Conservation (phyloP, 1,140 invertebrate genomes). For the Lithobius niger region DNA sequence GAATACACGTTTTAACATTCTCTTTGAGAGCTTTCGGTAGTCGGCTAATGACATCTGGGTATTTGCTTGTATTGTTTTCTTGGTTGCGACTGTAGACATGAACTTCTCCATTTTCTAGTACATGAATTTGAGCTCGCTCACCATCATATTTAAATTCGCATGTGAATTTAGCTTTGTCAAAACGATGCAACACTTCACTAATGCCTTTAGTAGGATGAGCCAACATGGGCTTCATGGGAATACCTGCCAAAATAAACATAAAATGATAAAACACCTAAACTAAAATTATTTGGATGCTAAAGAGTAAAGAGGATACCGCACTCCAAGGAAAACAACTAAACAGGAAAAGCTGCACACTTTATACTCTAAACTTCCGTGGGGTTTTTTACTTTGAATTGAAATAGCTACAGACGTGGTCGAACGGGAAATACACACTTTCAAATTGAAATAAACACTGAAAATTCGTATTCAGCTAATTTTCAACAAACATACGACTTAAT, state of each 20-base stretch:
- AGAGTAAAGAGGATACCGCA: too few species aligned
- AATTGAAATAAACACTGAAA: too few species aligned
- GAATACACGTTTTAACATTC: slow-evolving; percentile 65
- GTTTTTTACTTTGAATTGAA: too few species aligned
- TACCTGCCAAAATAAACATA: slow-evolving; percentile 35
- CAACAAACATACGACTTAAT: too few species aligned
- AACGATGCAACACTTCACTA: slow-evolving; percentile 75
- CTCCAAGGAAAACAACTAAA: too few species aligned
- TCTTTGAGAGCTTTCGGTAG: slow-evolving; percentile 41
- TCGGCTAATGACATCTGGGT: slow-evolving; percentile 83
- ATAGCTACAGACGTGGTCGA: too few species aligned
- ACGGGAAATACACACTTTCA: too few species aligned
- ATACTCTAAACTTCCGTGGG: too few species aligned
- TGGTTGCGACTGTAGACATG: slow-evolving; percentile 92
- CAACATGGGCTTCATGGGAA: slow-evolving; percentile 96
- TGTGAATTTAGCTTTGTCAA: slow-evolving; percentile 85
- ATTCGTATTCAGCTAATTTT: too few species aligned
- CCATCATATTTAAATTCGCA: slow-evolving; percentile 99
- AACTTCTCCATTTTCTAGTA: slow-evolving; percentile 49
- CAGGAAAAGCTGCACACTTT: too few species aligned
- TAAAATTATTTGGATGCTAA: too few species aligned
- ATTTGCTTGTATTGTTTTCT: slow-evolving; percentile 95
- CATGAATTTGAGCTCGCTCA: slow-evolving; percentile 90
- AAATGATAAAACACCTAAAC: too few species aligned
- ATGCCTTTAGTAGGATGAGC: slow-evolving; percentile 94